A percentile compares a stretch with the other conserved stretches of the same genome.
These are phyloP conservation scores for Megaustenia siamemsis DNA, from an alignment of 2,888 invertebrate species.

Conservation along the genomic window DNA sequence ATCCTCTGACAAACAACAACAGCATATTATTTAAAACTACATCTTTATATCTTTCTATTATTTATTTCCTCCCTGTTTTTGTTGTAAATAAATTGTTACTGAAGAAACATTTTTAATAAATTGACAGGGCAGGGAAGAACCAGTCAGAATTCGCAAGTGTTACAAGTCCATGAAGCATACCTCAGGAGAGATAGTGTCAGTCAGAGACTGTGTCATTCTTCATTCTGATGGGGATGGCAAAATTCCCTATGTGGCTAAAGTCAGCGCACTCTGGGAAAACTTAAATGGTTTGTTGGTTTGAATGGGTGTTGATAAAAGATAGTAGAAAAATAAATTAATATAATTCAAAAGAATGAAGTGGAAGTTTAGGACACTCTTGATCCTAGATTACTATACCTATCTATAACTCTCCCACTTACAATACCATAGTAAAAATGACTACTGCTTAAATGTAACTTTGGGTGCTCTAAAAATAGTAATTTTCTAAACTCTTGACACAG, in stretches of 20 bases:
- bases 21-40: too few relatives aligned
- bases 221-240: constrained; percentile 92
- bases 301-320: not conserved
- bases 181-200: constrained; percentile 90
- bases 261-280: constrained; percentile 96
- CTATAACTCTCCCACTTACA: too few relatives aligned
- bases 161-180: constrained; percentile 94
- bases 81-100: not conserved
- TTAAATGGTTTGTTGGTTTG: constrained; percentile 87
- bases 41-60: too few relatives aligned
- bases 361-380: too few relatives aligned
- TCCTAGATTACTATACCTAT: too few relatives aligned
- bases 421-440: too few relatives aligned
- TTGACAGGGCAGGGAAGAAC: constrained; percentile 86
- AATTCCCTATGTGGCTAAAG: constrained; percentile 95
- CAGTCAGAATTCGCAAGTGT: constrained; percentile 88
- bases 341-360: too few relatives aligned
- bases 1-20: too few relatives aligned
- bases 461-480: too few relatives aligned
- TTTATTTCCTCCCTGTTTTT: not conserved
- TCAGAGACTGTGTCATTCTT: constrained; percentile 94
- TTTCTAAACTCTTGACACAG: too few relatives aligned
- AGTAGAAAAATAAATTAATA: too few relatives aligned
- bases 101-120: not conserved
- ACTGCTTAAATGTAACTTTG: too few relatives aligned